Base-by-base conservation (phyloP, 2,113 vertebrate species). In the Onychostruthus taczanowskii region DNA sequence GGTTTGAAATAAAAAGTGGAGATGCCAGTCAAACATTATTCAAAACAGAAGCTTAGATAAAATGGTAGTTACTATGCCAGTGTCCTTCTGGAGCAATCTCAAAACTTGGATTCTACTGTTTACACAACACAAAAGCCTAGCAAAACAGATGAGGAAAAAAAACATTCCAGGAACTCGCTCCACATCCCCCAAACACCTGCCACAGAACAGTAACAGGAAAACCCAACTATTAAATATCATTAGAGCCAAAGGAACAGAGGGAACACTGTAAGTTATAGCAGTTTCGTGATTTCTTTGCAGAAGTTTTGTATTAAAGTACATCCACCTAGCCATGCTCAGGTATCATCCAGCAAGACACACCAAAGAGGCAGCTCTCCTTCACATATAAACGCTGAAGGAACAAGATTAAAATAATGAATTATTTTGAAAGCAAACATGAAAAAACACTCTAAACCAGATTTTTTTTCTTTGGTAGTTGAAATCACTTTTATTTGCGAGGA, bases 401-500 rank as follows among this genome's bases (percentile, higher is more conserved):
- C 18, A 83, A 61, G 11, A 79, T 23, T 24, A 30, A 61, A 87
- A 50, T 11, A 10, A 26, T 28, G 0, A 5, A n/a, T 43, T 41
- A 9, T 37, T 95, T 90, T 63, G 10, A 58, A 76, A 28, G 15
- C 15, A 58, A 89, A 52, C 22, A 69, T 41, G 26, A 92, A 83
- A 35, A 92, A 47, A 58, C 27, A 67, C 50, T 85, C 30, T 31
- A 47, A 67, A 46, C 1, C 22, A 17, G 30, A 6, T 9, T 17
- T 53, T 58, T 58, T 86, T 41, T 41, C 39, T 88, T 73, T 84
- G 16, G 58, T 89, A 93, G 44, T 87, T 92, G 87, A 91, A 96
- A 93, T 95, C 9, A 84, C 76, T 96, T 98, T 98, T 98, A 98
- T 98, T 98, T 96, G 87, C 96, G 92, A 97, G 96, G 96, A 98